Conservation (phyloP, 2,113 vertebrate genomes). For the Collichthys lucidus region DNA sequence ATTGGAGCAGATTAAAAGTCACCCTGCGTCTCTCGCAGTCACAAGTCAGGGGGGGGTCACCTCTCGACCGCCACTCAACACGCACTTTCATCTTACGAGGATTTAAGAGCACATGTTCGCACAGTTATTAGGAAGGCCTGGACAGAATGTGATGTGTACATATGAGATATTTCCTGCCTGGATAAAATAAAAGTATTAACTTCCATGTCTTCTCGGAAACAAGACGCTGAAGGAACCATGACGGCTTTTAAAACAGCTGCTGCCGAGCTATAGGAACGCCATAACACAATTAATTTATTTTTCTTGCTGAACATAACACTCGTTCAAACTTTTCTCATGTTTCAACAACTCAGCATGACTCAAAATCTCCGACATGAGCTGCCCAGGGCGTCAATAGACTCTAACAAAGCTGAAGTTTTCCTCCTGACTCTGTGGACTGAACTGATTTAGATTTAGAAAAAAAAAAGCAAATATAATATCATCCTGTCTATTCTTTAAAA, state of each 20-base stretch:
- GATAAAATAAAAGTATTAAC: not conserved
- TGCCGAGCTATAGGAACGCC: too few species aligned
- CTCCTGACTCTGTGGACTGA: not conserved
- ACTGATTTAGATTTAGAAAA: not conserved
- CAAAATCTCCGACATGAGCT: not conserved
- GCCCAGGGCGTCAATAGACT: conserved; percentile 8
- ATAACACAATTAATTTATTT: not conserved
- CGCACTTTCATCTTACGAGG: conserved; percentile 64
- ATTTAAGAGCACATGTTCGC: conserved; percentile 46
- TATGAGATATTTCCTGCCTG: not conserved
- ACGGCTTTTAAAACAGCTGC: not conserved
- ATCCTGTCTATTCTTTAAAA: not conserved
- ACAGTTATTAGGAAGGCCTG: conserved; percentile 43
- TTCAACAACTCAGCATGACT: conserved; percentile 22
- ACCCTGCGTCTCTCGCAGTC: conserved; percentile 42
- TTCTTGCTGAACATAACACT: not conserved
- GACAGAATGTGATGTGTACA: not conserved
- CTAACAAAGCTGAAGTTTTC: not conserved
- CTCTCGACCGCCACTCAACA: conserved; percentile 39
- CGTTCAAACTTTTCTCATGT: conserved; percentile 17
- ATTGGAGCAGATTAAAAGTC: conserved; percentile 77
- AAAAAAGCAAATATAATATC: not conserved
- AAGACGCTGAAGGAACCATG: not conserved
- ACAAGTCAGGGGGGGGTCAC: conserved; percentile 23
- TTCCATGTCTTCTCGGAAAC: not conserved